A percentile compares a stretch with the other conserved stretches of the same genome.
These are phyloP conservation scores for Leptogaster cylindrica DNA, from an alignment of 2,888 invertebrate genomes.

Conservation along the genomic window DNA sequence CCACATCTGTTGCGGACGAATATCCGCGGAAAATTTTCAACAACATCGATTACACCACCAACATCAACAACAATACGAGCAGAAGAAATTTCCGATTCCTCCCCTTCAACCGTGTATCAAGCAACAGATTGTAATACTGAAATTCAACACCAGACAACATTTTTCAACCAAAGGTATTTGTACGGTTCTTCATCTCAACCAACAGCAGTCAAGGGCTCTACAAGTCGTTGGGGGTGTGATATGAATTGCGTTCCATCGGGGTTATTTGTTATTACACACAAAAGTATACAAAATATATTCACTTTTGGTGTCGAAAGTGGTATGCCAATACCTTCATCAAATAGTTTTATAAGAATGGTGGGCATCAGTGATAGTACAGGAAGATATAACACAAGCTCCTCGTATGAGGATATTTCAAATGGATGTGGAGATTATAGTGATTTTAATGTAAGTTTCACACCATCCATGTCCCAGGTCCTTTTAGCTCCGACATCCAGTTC, in stretches of 20 bases:
- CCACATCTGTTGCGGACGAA: constrained; percentile 41
- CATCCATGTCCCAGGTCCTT: constrained; percentile 57
- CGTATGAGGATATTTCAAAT: constrained; percentile 39
- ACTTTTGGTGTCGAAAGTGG: no score
- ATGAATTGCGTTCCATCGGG: constrained; percentile 13
- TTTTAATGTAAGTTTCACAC: constrained; percentile 54
- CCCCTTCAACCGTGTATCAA: background rate
- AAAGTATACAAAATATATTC: background rate
- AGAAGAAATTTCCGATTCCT: no score
- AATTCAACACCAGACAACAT: background rate
- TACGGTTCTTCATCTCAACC: background rate
- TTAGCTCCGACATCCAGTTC: constrained; percentile 53
- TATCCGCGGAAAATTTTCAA: constrained; percentile 39
- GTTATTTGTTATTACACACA: background rate
- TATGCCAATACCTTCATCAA: background rate
- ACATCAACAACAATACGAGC: background rate
- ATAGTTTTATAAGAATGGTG: background rate
- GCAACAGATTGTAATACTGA: background rate
- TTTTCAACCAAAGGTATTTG: background rate
- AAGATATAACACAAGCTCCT: constrained; percentile 5
- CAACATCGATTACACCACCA: background rate
- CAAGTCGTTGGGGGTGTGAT: constrained; percentile 4
- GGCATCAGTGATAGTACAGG: constrained; percentile 16
- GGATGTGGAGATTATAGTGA: constrained; percentile 21
- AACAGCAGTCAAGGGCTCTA: background rate